Base-by-base conservation (phyloP, 2,113 vertebrate genomes). In the Dermatemys mawii region DNA sequence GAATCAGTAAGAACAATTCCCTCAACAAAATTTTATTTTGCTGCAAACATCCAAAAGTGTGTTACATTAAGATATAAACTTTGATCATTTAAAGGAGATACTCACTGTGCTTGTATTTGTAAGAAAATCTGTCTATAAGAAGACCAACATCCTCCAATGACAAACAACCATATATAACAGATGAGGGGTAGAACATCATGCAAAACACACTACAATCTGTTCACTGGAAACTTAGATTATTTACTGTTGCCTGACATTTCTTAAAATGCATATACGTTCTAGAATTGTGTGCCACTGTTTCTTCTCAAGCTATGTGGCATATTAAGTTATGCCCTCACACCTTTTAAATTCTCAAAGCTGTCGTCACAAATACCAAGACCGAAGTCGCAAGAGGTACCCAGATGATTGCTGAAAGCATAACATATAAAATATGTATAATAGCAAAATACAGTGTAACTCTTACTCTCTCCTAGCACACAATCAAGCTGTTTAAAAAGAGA, bases 161-260 rank as follows among this genome's bases (percentile, higher is more conserved):
- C 79, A 97, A 38, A 70, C 55, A 90, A 21, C 80, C 84, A 94
- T 10, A 46, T 53, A 91, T 51, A 92, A 90, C 60, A 95, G 95
- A 85, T 84, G 82, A 91, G 92, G 88, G 60, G 32, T n/a, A 63
- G 32, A 46, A 48, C 11, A 95, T 91, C 8, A 44, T 32, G 80
- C 76, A 82, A 8, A 92, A 83, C 63, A 73, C 29, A 21, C 26
- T 57, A 93, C 49, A 70, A 90, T 93, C 95, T 91, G 92, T 76
- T 93, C 79, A 67, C 75, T 87, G 48, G 80, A 94, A 88, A 97
- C 94, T 79, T 8, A 91, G 79, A 48, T 93, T 32, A 90, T 88
- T 97, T 94, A 88, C 93, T 93, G 50, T 90, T 93, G 83, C 70
- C 57, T 93, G 84, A 83, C 88, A 90, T 84, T 93, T 96, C 95